Conservation (phyloP, 2,113 vertebrate genomes). For the Laticauda colubrina region DNA sequence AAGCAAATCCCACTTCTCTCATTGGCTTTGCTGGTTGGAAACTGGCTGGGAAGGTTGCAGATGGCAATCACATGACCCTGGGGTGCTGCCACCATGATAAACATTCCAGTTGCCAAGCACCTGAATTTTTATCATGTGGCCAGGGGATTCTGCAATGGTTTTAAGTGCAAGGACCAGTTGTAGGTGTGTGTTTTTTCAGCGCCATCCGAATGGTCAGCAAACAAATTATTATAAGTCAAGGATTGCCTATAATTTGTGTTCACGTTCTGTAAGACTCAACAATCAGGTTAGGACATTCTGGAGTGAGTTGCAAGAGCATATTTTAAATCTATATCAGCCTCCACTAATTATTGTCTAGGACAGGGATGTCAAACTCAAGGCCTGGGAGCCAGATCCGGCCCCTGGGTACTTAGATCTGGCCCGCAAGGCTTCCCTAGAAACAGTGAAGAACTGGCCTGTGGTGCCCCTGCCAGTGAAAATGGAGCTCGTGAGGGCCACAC, state of each 20-base stretch:
- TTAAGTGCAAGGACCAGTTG: not conserved
- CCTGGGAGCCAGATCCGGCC: no score
- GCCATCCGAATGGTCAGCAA: not conserved
- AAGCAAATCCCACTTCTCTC: not conserved
- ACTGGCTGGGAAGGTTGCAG: not conserved
- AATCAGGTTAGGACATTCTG: not conserved
- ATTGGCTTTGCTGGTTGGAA: not conserved
- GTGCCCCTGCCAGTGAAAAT: no score
- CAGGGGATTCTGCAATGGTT: not conserved
- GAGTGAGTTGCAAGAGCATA: not conserved
- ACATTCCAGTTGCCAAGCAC: not conserved
- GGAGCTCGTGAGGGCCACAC: no score
- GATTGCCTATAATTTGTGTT: not conserved
- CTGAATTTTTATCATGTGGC: not conserved
- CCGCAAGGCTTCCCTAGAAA: no score
- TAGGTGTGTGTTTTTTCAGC: not conserved
- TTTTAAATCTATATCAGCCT: not conserved
- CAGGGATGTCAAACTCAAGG: no score
- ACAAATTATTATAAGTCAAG: not conserved
- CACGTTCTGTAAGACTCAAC: not conserved
- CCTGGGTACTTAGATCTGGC: no score
- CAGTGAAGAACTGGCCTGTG: no score
- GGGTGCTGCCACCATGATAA: not conserved
- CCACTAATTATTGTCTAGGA: not conserved
- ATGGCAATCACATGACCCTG: not conserved